Evolutionary conservation across 2,113 vertebrate genomes (phyloP).

Genomic region (Chionomys nivalis): DNA sequence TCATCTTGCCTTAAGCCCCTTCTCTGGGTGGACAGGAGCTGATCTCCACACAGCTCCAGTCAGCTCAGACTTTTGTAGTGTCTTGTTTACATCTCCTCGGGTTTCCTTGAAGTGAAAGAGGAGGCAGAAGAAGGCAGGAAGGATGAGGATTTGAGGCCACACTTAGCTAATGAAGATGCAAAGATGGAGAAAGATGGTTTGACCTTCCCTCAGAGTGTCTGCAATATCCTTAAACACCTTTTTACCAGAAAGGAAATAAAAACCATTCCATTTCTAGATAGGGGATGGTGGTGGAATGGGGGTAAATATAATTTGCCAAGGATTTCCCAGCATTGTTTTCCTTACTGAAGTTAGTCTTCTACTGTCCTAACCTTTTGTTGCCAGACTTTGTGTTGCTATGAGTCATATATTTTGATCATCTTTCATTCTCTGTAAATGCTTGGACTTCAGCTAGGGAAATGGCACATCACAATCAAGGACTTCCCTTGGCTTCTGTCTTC

Average conservation of each 20-base stretch:
- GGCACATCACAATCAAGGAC: background rate
- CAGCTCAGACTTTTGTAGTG: background rate
- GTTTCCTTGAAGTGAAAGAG: background rate
- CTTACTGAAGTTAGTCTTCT: background rate
- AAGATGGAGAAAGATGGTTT: background rate
- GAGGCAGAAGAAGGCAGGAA: background rate
- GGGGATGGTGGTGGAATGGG: background rate
- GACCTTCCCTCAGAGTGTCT: background rate
- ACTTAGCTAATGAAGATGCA: background rate
- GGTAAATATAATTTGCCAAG: background rate
- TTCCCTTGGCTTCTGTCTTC: background rate
- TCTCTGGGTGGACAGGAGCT: too few species aligned
- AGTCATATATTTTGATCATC: background rate
- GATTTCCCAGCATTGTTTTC: background rate
- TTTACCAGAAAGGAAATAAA: slow-evolving; percentile 17
- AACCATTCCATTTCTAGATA: background rate
- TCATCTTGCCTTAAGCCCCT: background rate
- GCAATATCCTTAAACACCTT: background rate
- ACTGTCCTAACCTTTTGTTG: background rate
- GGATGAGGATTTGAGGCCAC: background rate
- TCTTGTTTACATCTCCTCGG: background rate
- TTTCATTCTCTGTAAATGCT: background rate
- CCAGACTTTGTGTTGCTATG: background rate
- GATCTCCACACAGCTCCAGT: background rate
- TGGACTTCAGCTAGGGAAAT: background rate